Evolutionary conservation across 2,113 vertebrate genomes (phyloP).

Genomic region (Eudyptes chrysolophus): DNA sequence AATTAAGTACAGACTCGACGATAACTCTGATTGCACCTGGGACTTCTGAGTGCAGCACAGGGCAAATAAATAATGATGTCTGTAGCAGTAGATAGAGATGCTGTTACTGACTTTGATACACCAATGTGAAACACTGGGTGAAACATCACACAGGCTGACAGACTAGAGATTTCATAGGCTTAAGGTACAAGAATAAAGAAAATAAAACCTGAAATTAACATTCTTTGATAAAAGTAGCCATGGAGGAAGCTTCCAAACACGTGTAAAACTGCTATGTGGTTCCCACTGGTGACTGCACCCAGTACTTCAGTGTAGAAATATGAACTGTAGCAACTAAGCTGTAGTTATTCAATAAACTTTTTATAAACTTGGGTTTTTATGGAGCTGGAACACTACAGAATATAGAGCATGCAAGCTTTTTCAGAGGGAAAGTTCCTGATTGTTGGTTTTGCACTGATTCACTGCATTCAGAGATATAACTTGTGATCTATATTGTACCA

Average conservation of each 20-base stretch:
- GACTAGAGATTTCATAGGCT: constrained; percentile 14
- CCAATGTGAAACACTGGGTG: not conserved
- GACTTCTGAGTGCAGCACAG: constrained; percentile 16
- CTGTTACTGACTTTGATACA: constrained; percentile 7
- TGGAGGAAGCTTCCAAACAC: not conserved
- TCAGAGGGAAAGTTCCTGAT: not conserved
- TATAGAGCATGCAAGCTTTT: not conserved
- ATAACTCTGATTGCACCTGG: constrained; percentile 38
- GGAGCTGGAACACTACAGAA: not conserved
- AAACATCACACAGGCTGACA: constrained; percentile 26
- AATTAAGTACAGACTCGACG: not conserved
- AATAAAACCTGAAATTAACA: constrained; percentile 32
- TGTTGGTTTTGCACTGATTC: not conserved
- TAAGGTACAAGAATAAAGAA: constrained; percentile 9
- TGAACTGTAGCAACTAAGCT: not conserved
- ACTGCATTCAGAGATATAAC: not conserved
- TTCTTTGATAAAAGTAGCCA: not conserved
- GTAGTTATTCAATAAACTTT: not conserved
- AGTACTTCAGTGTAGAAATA: not conserved
- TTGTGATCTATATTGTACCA: too few species aligned
- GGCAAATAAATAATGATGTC: constrained; percentile 50
- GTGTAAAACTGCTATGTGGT: not conserved
- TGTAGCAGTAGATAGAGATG: constrained; percentile 1
- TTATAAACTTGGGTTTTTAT: not conserved
- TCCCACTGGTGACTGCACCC: not conserved